Evolutionary conservation across 2,797 vertebrate species (phyloP).

Genomic region (Crax fasciolata): DNA sequence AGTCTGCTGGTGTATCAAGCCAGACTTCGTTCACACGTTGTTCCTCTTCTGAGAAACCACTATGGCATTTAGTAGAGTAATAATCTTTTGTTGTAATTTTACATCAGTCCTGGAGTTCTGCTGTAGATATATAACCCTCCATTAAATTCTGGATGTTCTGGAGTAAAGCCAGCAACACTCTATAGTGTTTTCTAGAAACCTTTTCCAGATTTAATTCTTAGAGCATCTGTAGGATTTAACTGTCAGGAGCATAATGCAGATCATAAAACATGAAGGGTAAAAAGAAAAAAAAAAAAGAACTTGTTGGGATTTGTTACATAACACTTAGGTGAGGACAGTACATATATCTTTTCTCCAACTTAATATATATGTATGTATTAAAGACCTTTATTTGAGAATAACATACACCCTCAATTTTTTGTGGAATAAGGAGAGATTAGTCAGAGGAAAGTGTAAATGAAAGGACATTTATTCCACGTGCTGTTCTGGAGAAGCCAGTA

Average conservation of each 20-base stretch:
- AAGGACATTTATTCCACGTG: not conserved
- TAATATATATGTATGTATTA: not conserved
- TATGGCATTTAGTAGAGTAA: not conserved
- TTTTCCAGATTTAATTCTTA: not conserved
- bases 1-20: not conserved
- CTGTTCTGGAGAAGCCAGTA: not conserved
- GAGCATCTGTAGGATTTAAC: not conserved
- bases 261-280: not conserved
- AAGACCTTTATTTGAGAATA: not conserved
- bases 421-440: not conserved
- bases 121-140: constrained; percentile 12
- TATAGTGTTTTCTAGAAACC: constrained; percentile 18
- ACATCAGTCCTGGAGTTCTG: constrained; percentile 10
- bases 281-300: not conserved
- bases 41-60: constrained; percentile 5
- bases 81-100: constrained; percentile 31
- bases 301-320: not conserved
- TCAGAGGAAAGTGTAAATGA: not conserved
- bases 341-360: not conserved
- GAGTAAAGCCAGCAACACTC: not conserved
- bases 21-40: not conserved
- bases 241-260: not conserved
- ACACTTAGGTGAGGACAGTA: not conserved
- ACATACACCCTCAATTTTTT: not conserved
- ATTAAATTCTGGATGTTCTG: constrained; percentile 41